Evolutionary conservation across 2,797 vertebrate species (phyloP), one percentile per base, ranked within the genome.

Genomic region (Acridotheres tristis): DNA sequence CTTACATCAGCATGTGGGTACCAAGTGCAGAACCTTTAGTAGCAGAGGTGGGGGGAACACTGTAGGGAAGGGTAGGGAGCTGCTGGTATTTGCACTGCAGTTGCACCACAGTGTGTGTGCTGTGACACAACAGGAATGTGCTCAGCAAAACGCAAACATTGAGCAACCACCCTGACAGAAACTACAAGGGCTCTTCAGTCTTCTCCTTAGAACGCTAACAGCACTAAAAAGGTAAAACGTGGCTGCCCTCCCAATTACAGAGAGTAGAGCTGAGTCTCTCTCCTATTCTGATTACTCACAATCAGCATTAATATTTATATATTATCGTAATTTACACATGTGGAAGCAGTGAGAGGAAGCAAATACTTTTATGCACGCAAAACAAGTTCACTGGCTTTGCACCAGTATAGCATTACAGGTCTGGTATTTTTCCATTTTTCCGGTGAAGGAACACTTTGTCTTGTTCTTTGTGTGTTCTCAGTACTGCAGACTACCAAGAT

Each of bases 401-500:
- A 83, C 10, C 8, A 36, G 42, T 4, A 3, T 3, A 51, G 27
- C 40, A 51, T 72, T 38, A 29, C 38, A 51, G 80, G 34, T 47
- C 80, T 59, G 30, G 9, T 87, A 85, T 77, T 76, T 77, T 88
- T 87, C 66, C 22, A 47, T 63, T 69, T 92, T 94, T 87, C 30
- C 69, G 53, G 85, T n/a, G 63, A 93, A 96, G 86, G 91, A 76
- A 29, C 55, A 47, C 80, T 79, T 84, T 79, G 57, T 89, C 68
- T 83, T 86, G 75, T 40, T 96, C 77, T 78, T 74, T 29, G 3
- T 19, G 40, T 48, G 51, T 36, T 95, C 85, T 94, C 42, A 1
- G 55, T 78, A 86, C 9, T 11, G 50, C 63, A 96, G 77, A 67
- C 74, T 88, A 94, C 90, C 69, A 96, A 90, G 79, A 97, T 54